Percentiles rank a stretch among this genome's conserved stretches.
Conservation (phyloP, 1,140 invertebrate species). For the Drosophila baimaii region DNA sequence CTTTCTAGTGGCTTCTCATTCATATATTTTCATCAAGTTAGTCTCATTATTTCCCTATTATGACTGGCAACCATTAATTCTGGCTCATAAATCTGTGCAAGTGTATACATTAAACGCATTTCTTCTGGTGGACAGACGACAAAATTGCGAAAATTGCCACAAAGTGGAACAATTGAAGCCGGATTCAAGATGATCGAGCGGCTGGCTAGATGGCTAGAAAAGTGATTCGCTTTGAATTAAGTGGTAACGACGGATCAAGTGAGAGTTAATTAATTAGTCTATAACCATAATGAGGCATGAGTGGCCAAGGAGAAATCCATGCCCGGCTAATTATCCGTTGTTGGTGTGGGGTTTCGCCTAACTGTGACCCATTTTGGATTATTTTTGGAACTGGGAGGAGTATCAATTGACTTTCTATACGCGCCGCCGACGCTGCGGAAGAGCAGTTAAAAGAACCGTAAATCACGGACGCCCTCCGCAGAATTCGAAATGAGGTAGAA, state of each 20-base stretch:
- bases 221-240: conserved; percentile 54
- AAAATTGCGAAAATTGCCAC: conserved; percentile 53
- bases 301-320: conserved; percentile 56
- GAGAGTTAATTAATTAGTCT: conserved; percentile 78
- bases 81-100: neutral
- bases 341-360: conserved; percentile 17
- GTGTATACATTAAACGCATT: neutral
- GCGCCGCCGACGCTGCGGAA: conserved; percentile 39
- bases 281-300: conserved; percentile 58
- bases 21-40: no score
- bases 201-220: conserved; percentile 26
- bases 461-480: conserved; percentile 47
- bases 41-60: neutral
- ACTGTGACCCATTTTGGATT: conserved; percentile 60
- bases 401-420: conserved; percentile 56
- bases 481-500: conserved; percentile 61
- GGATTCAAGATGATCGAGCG: conserved; percentile 58
- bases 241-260: conserved; percentile 52
- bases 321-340: conserved; percentile 18
- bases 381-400: conserved; percentile 18
- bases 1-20: no score
- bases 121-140: conserved; percentile 33
- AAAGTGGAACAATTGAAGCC: conserved; percentile 78
- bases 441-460: conserved; percentile 71
- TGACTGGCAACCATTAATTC: neutral